Percentiles rank a stretch among this genome's conserved stretches.
Evolutionary conservation across 2,113 vertebrate genomes (phyloP).

Genomic region (Tragelaphus strepsiceros): DNA sequence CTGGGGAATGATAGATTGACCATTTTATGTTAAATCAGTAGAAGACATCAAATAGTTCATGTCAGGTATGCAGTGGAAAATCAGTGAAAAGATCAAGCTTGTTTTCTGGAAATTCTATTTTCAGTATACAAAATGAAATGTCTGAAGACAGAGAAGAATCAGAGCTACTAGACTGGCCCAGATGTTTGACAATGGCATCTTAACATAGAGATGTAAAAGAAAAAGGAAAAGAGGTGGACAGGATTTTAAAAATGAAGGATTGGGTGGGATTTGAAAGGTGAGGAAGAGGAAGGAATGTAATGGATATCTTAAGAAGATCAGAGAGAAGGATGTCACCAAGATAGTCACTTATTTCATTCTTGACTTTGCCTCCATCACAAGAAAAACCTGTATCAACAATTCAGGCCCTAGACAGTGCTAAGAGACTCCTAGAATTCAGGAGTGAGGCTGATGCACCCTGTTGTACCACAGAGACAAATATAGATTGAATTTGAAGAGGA

Average conservation of each 20-base stretch:
- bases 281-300: background rate
- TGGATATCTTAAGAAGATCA: background rate
- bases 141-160: background rate
- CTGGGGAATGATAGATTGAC: background rate
- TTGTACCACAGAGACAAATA: background rate
- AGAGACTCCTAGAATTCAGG: background rate
- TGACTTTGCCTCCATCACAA: background rate
- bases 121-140: background rate
- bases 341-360: background rate
- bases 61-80: background rate
- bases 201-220: background rate
- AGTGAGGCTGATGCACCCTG: background rate
- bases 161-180: background rate
- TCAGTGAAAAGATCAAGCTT: background rate
- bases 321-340: background rate
- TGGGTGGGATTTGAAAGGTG: background rate
- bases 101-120: background rate
- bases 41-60: background rate
- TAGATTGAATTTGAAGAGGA: background rate
- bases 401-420: background rate
- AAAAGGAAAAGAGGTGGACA: background rate
- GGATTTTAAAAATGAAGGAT: background rate
- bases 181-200: background rate
- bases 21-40: background rate
- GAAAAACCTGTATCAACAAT: background rate